Evolutionary conservation across 2,888 invertebrate species (phyloP).

Genomic region (Dioctria rufipes): DNA sequence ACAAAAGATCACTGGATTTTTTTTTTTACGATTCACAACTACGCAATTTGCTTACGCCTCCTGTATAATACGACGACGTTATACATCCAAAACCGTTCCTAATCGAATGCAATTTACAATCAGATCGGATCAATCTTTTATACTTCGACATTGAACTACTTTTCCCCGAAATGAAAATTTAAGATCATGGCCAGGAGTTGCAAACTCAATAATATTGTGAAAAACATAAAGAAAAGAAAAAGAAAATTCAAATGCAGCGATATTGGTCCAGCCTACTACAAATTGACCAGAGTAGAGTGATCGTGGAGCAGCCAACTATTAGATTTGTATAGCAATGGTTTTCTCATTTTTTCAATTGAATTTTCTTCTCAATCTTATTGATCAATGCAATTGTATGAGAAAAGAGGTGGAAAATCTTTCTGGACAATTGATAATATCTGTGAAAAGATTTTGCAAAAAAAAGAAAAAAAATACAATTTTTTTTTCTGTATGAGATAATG

Average conservation of each 20-base stretch:
- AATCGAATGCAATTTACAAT: constrained; percentile 34
- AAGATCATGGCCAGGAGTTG: not conserved
- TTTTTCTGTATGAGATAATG: not conserved
- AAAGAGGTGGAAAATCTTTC: constrained; percentile 16
- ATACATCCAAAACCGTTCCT: not conserved
- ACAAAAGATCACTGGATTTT: not conserved
- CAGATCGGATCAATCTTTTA: constrained; percentile 1
- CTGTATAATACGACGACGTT: no score
- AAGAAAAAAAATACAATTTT: not conserved
- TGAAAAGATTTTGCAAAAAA: not conserved
- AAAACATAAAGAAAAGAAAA: constrained; percentile 20
- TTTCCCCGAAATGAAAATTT: constrained; percentile 40
- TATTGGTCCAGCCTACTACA: not conserved
- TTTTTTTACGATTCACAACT: no score
- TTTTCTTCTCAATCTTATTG: not conserved
- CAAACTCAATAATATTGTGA: constrained; percentile 12
- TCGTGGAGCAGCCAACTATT: not conserved
- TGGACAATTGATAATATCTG: not conserved
- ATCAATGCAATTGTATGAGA: not conserved
- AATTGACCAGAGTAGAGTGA: constrained; percentile 1
- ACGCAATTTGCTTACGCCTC: no score
- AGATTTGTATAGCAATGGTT: not conserved
- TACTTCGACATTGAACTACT: constrained; percentile 52
- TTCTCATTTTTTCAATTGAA: not conserved
- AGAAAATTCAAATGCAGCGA: not conserved